Base-by-base conservation (phyloP, 2,797 vertebrate genomes). In the Cuculus canorus region DNA sequence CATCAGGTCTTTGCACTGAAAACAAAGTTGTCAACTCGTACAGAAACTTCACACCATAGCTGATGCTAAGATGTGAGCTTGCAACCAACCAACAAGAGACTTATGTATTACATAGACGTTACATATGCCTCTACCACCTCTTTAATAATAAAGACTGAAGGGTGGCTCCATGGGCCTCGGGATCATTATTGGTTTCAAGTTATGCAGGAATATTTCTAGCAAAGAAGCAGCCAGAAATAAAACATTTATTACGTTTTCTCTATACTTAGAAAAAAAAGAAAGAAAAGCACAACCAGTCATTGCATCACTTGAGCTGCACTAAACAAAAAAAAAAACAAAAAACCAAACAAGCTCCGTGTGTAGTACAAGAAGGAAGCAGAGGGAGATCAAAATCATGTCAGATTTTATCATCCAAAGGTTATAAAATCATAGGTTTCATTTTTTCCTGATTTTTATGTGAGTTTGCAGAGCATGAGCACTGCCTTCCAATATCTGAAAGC, bases 71-170 rank as follows among this genome's bases (percentile, higher is more conserved):
- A 32, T 2, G 35, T 0, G 2, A 9, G 14, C 50, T 54, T 48
- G 18, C 37, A 76, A n/a, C 7, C 30, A 84, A 32, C 2, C 41
- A 41, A 54, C 41, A 47, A 24, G 7, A 75, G 53, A 16, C 12
- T 43, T 27, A 2, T 0, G 3, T 30, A 7, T 52, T 39, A 37
- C 33, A 21, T 0, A 0, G 5, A 23, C 32, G 33, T 9, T 17
- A 35, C 0, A 0, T 25, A 10, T 32, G 11, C 17, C 41, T 88
- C 56, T 35, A 11, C 30, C 28, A 80, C 25, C 17, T 88, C 17
- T 70, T 64, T 13, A 4, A 1, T 23, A 39, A 25, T 8, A 19
- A 57, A 54, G 37, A 71, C 5, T 54, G 23, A 64, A 39, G 73
- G 25, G 43, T n/a, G 43, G 82, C 61, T 41, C 10, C 53, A 18